phyloP scores from a whole-genome alignment of 2,888 invertebrate genomes.

The Caradrina kadenii region DNA sequence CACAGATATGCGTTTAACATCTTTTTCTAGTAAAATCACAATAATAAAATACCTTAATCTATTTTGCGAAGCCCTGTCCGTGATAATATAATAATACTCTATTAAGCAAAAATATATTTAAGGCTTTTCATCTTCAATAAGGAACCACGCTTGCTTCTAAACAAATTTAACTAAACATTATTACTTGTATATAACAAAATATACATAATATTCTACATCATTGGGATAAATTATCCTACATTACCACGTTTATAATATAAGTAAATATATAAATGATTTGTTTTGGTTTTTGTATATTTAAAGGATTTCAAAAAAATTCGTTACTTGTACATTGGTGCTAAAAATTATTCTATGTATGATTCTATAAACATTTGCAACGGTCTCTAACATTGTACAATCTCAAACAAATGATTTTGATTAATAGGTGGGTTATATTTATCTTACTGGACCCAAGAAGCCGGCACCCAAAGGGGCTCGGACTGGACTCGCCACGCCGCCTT shows the following conservation, averaged over 20 bases:
- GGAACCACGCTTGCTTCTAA: conserved; percentile 37
- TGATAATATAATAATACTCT: conserved; percentile 43
- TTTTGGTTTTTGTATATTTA: conserved; percentile 1
- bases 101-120: conserved; percentile 55
- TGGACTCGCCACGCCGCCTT: conserved; percentile 96
- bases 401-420: conserved; percentile 1
- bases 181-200: conserved; percentile 34
- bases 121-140: conserved; percentile 43
- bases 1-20: conserved; percentile 37
- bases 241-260: conserved; percentile 17
- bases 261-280: conserved; percentile 3
- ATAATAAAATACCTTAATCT: conserved; percentile 55
- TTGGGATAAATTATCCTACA: conserved; percentile 50
- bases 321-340: conserved; percentile 44
- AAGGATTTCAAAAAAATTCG: conserved; percentile 23
- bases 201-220: conserved; percentile 33
- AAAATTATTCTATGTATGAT: conserved; percentile 17
- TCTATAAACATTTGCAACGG: conserved; percentile 21
- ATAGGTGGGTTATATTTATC: not conserved
- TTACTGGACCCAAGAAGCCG: conserved; percentile 98
- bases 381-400: not conserved
- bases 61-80: conserved; percentile 51
- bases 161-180: conserved; percentile 36
- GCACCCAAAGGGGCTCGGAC: conserved; percentile 98
- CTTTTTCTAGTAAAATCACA: conserved; percentile 42